phyloP scores from a whole-genome alignment of 2,888 invertebrate species.

The Thecocarcelia acutangulata region DNA sequence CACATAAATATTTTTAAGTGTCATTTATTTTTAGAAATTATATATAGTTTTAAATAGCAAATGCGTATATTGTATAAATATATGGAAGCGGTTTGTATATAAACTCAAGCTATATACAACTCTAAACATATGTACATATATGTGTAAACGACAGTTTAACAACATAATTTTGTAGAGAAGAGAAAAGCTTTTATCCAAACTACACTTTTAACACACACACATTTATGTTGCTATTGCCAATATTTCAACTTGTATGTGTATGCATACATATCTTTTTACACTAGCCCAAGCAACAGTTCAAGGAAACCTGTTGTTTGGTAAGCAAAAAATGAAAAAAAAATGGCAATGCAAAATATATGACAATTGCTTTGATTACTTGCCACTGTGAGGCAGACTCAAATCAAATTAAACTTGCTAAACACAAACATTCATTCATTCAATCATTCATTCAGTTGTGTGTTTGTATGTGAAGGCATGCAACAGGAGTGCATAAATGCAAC shows the following conservation, averaged over 20 bases:
- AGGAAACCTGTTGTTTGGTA: slow-evolving; percentile 63
- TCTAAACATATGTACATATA: neutral
- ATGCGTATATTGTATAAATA: too few species aligned
- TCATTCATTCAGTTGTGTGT: neutral
- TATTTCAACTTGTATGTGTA: neutral
- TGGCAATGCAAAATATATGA: too few species aligned
- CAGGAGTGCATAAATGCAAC: slow-evolving; percentile 55
- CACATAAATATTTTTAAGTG: too few species aligned
- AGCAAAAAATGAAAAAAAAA: neutral
- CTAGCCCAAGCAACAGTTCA: slow-evolving; percentile 50
- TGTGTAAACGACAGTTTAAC: slow-evolving; percentile 11
- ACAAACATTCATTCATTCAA: too few species aligned
- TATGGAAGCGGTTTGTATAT: neutral
- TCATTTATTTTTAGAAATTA: too few species aligned
- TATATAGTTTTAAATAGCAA: neutral
- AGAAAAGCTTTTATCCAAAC: slow-evolving; percentile 36
- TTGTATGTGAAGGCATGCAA: slow-evolving; percentile 3
- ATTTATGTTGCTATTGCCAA: neutral
- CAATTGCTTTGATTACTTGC: too few species aligned
- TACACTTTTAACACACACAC: slow-evolving; percentile 17
- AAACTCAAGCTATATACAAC: neutral
- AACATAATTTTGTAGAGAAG: slow-evolving; percentile 10
- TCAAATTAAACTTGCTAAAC: too few species aligned
- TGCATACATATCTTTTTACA: neutral
- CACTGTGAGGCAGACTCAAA: too few species aligned